Evolutionary conservation across 2,113 vertebrate genomes (phyloP).

Genomic region (Melanerpes aurifrons): DNA sequence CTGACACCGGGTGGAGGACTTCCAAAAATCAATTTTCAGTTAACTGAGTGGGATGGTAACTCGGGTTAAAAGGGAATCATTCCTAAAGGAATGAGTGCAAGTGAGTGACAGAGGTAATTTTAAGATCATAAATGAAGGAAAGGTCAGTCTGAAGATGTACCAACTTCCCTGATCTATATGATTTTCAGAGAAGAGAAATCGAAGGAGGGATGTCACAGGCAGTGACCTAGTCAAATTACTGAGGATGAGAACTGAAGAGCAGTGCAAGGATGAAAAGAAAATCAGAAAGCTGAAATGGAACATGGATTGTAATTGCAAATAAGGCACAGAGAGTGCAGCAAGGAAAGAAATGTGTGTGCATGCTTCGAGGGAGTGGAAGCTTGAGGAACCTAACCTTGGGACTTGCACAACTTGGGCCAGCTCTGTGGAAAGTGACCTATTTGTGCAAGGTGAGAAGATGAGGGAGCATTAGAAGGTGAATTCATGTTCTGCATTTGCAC

Average conservation of each 20-base stretch:
- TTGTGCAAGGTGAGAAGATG: no score
- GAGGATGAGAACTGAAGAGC: background rate
- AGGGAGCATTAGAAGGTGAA: no score
- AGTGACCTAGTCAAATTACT: background rate
- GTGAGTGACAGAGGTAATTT: background rate
- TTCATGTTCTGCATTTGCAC: no score
- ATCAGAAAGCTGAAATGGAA: background rate
- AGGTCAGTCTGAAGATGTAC: background rate
- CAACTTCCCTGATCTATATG: background rate
- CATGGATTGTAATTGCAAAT: background rate
- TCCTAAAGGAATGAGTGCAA: background rate
- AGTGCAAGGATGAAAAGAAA: background rate
- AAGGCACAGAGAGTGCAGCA: background rate
- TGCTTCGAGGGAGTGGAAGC: background rate
- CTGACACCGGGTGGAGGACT: background rate
- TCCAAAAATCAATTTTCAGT: background rate
- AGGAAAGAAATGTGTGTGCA: background rate
- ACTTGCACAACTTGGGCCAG: no score
- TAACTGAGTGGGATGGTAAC: background rate
- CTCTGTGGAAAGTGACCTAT: no score
- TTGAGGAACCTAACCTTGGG: no score
- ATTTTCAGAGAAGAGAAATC: background rate
- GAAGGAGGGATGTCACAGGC: background rate
- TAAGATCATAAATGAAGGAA: background rate
- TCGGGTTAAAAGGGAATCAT: background rate